A percentile compares a stretch with the other conserved stretches of the same genome.
phyloP scores from a whole-genome alignment of 2,888 invertebrate genomes.

The Argyra leucocephala region DNA sequence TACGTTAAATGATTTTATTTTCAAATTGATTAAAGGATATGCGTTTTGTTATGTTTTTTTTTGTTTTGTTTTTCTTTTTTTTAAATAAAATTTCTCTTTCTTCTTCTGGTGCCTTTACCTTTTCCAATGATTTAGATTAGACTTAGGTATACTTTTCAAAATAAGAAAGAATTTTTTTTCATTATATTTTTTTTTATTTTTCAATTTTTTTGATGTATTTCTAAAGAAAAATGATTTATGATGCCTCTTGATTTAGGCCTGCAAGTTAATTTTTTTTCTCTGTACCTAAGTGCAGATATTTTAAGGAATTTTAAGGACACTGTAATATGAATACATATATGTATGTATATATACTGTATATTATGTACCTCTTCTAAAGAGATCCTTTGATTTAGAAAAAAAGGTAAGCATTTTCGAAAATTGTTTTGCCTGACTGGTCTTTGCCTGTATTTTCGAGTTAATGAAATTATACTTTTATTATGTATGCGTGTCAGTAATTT shows the following conservation, averaged over 20 bases:
- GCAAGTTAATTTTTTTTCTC: background rate
- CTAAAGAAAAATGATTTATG: slow-evolving; percentile 2
- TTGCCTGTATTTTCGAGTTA: background rate
- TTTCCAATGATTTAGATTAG: background rate
- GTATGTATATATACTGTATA: too few species aligned
- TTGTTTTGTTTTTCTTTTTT: background rate
- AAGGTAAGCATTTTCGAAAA: background rate
- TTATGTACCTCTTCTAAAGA: background rate
- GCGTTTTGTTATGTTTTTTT: background rate
- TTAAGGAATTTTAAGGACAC: background rate
- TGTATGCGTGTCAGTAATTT: background rate
- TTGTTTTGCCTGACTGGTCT: background rate
- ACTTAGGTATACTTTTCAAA: background rate
- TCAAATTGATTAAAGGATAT: too few species aligned
- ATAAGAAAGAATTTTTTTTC: background rate
- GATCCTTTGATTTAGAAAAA: background rate
- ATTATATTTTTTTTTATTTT: background rate
- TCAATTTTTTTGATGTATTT: background rate
- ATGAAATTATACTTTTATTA: background rate
- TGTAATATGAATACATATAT: too few species aligned
- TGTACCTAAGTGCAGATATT: background rate
- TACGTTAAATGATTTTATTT: too few species aligned
- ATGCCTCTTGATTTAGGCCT: background rate
- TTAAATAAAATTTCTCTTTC: background rate
- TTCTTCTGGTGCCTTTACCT: background rate